phyloP scores from a whole-genome alignment of 2,113 vertebrate species.

The Elaphurus davidianus region DNA sequence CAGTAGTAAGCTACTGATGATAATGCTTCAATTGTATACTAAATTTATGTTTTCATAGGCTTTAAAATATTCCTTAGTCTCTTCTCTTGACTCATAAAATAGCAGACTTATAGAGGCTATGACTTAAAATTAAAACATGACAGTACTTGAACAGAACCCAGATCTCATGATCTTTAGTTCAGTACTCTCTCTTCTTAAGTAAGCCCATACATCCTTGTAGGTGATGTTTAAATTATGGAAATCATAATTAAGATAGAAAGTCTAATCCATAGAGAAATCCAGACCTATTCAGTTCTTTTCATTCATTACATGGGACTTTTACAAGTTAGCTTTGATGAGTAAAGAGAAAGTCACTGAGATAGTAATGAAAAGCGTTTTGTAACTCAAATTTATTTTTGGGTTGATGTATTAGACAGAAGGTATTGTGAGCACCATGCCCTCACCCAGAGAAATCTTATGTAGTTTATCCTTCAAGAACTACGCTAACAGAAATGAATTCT shows the following conservation, averaged over 20 bases:
- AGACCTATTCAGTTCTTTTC: not conserved
- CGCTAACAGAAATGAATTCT: conserved; percentile 21
- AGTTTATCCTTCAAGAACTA: not conserved
- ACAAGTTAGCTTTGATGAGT: not conserved
- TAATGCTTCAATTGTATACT: not conserved
- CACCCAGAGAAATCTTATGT: not conserved
- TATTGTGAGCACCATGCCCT: not conserved
- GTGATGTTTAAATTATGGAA: not conserved
- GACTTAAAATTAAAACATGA: not conserved
- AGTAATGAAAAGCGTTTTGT: not conserved
- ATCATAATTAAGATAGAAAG: not conserved
- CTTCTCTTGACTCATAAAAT: not conserved
- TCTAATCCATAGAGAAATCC: not conserved
- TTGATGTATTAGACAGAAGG: not conserved
- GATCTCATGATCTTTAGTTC: conserved; percentile 12
- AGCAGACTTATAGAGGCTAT: not conserved
- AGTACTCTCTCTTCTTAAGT: conserved; percentile 9
- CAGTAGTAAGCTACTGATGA: conserved; percentile 24
- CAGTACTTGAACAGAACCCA: not conserved
- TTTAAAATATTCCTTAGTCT: conserved; percentile 17
- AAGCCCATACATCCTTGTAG: not conserved
- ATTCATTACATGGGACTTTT: not conserved
- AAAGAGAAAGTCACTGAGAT: not conserved
- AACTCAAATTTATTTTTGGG: conserved; percentile 6
- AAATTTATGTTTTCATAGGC: conserved; percentile 24